These are phyloP conservation scores for Geophilus truncorum DNA, from an alignment of 2,888 invertebrate genomes.

Conservation along the genomic window DNA sequence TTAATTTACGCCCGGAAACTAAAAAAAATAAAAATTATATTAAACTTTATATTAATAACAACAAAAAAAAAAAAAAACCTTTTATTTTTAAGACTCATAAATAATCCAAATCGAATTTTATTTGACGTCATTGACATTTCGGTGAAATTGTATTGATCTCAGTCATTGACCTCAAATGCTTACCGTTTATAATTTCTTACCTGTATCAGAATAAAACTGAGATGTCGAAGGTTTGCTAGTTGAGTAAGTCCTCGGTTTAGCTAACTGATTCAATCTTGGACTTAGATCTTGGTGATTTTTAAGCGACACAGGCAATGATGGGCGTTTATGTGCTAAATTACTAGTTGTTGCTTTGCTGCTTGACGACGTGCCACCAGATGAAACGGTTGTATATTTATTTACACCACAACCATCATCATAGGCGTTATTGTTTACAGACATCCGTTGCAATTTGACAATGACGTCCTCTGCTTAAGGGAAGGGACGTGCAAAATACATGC, in stretches of 20 bases:
- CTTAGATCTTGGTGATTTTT: neutral
- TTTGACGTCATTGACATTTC: neutral
- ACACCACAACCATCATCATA: neutral
- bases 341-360: neutral
- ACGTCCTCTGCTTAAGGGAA: neutral
- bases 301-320: neutral
- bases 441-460: neutral
- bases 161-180: neutral
- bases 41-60: neutral
- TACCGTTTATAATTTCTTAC: neutral
- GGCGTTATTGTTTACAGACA: neutral
- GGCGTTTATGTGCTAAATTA: neutral
- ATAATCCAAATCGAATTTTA: too few relatives aligned
- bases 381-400: neutral
- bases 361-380: neutral
- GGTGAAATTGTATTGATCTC: neutral
- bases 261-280: neutral
- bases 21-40: neutral
- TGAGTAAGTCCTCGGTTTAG: neutral
- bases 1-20: slow-evolving; percentile 36
- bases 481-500: neutral
- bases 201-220: neutral
- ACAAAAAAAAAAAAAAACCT: neutral
- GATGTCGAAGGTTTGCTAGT: neutral
- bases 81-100: too few relatives aligned